Percentiles rank a stretch among this genome's conserved stretches.
phyloP scores from a whole-genome alignment of 1,140 invertebrate genomes.

The Drosophila seguyi region DNA sequence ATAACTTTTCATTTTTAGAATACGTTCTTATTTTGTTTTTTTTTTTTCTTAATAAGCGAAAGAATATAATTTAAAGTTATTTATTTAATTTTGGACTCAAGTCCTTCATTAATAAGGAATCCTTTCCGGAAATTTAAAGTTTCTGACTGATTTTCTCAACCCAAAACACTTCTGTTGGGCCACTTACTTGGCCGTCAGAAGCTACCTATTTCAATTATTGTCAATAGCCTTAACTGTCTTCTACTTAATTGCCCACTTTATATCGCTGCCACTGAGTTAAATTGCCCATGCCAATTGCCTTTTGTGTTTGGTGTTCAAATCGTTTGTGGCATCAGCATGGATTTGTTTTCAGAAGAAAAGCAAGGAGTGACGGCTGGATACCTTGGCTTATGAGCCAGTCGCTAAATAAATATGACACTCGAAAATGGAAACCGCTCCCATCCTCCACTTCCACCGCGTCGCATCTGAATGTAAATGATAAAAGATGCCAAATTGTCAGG shows the following conservation, averaged over 20 bases:
- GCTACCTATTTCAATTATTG: constrained; percentile 12
- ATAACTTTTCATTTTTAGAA: too few relatives aligned
- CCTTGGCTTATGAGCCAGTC: constrained; percentile 2
- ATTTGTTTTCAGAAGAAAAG: constrained; percentile 1
- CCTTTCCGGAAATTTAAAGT: background rate
- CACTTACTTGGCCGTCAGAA: background rate
- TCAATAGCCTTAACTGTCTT: constrained; percentile 12
- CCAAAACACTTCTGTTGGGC: background rate
- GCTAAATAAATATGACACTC: constrained; percentile 47
- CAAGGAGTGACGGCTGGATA: background rate
- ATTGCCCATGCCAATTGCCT: constrained; percentile 17
- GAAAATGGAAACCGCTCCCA: constrained; percentile 19
- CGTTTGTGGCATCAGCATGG: constrained; percentile 25
- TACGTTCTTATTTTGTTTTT: background rate
- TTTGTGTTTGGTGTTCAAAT: constrained; percentile 18
- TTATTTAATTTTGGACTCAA: background rate
- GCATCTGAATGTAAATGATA: constrained; percentile 60
- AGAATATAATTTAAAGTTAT: background rate
- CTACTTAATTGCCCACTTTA: constrained; percentile 27
- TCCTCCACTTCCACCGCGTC: background rate
- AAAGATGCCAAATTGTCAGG: constrained; percentile 60
- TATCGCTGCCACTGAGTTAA: background rate
- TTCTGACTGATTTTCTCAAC: background rate
- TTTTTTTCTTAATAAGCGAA: background rate
- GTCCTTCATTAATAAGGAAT: background rate